These are phyloP conservation scores for Helicoverpa armigera DNA, from an alignment of 1,140 invertebrate species.

Conservation along the genomic window DNA sequence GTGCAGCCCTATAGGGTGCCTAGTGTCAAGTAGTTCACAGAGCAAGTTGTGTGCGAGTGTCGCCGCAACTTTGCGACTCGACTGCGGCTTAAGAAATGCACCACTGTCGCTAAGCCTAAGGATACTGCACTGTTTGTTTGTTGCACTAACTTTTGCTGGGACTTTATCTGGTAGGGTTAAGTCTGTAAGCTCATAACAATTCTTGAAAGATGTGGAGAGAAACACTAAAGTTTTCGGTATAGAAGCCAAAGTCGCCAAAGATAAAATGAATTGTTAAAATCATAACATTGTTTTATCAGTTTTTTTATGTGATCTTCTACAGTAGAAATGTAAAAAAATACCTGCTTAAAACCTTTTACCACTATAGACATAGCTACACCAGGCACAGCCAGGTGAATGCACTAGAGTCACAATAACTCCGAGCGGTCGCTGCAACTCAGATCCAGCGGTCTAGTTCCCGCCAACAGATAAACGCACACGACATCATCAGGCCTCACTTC, in stretches of 20 bases:
- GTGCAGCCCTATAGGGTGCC: no score
- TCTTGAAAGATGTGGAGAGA: background rate
- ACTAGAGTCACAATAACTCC: conserved; percentile 3
- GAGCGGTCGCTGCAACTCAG: background rate
- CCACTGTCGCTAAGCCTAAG: conserved; percentile 2
- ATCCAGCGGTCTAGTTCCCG: background rate
- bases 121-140: background rate
- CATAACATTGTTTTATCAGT: no score
- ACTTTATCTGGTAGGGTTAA: background rate
- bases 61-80: background rate
- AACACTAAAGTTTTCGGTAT: background rate
- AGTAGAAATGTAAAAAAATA: background rate
- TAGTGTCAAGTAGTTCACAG: background rate
- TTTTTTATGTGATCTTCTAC: no score
- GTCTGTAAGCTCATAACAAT: background rate
- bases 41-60: background rate
- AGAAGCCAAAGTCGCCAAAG: background rate
- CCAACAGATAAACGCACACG: background rate
- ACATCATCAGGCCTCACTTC: background rate
- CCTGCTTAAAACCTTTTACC: background rate
- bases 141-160: background rate
- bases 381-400: background rate
- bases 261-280: no score
- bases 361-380: background rate
- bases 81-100: conserved; percentile 15